Evolutionary conservation across 2,797 vertebrate species (phyloP).

Genomic region (Rhynchotus rufescens): DNA sequence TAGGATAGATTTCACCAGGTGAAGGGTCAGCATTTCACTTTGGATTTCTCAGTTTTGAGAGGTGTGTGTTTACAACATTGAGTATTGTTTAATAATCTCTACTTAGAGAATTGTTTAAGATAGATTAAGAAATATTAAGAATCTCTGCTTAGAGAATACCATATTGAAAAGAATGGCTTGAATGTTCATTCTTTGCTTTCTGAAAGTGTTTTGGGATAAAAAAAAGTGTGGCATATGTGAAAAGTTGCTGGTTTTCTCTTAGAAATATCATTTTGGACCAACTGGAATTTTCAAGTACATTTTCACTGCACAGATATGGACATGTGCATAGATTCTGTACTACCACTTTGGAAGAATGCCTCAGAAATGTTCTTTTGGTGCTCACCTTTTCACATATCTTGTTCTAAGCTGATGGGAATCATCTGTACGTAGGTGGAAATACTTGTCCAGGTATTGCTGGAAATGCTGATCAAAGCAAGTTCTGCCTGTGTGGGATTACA

Average conservation of each 20-base stretch:
- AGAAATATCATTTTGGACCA: background rate
- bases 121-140: no score
- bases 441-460: background rate
- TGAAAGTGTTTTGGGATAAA: background rate
- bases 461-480: background rate
- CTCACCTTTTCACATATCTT: background rate
- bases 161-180: background rate
- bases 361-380: background rate
- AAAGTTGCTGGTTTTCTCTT: background rate
- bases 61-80: background rate
- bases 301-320: background rate
- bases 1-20: slow-evolving; percentile 18
- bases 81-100: background rate
- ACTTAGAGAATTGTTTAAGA: background rate
- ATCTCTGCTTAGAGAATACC: background rate
- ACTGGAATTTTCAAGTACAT: background rate
- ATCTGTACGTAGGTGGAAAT: background rate
- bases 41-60: background rate
- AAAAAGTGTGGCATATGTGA: background rate
- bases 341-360: background rate
- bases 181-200: background rate
- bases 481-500: background rate
- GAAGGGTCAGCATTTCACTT: background rate
- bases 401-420: background rate
- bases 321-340: background rate